Evolutionary conservation across 2,113 vertebrate species (phyloP).

Genomic region (Alligator mississippiensis): DNA sequence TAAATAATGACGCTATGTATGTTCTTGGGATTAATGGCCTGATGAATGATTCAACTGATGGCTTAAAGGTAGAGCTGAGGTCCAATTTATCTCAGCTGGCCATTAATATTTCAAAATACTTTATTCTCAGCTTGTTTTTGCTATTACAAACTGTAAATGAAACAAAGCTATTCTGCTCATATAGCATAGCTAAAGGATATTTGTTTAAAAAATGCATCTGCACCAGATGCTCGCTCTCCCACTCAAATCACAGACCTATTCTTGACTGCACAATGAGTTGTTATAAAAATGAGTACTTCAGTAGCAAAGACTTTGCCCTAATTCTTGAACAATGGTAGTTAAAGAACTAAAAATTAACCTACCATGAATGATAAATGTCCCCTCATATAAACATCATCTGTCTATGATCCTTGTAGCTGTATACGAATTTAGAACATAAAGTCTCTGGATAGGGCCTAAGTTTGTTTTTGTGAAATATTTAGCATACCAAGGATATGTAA

Average conservation of each 20-base stretch:
- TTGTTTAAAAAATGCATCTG: not conserved
- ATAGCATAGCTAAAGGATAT: not conserved
- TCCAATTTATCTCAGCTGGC: not conserved
- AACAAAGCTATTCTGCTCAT: not conserved
- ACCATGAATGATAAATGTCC: not conserved
- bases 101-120: not conserved
- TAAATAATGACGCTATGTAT: not conserved
- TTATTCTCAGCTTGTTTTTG: not conserved
- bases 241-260: not conserved
- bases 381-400: not conserved
- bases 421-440: not conserved
- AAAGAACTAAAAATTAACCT: no score
- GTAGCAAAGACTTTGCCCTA: not conserved
- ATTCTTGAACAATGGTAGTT: no score
- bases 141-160: not conserved
- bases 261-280: not conserved
- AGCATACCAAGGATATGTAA: not conserved
- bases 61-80: not conserved
- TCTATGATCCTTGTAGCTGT: not conserved
- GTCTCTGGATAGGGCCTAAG: not conserved
- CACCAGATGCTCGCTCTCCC: not conserved
- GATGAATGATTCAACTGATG: not conserved
- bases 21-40: not conserved
- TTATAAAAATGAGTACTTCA: not conserved
- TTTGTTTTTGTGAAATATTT: not conserved